phyloP scores from a whole-genome alignment of 2,797 vertebrate genomes.

The Furcifer pardalis region DNA sequence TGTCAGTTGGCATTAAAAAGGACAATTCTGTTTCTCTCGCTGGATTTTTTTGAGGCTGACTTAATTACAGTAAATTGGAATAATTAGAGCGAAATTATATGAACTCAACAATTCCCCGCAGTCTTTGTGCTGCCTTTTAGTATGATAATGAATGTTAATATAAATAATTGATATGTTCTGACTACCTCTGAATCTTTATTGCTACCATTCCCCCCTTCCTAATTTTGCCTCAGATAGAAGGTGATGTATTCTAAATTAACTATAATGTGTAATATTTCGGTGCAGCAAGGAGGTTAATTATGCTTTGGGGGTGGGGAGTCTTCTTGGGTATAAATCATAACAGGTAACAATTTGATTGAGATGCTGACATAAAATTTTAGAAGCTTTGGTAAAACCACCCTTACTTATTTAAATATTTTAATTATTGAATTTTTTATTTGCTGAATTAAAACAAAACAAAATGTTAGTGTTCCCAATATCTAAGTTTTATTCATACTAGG shows the following conservation, averaged over 20 bases:
- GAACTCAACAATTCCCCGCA: constrained; percentile 62
- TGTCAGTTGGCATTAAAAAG: constrained; percentile 58
- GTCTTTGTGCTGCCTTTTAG: constrained; percentile 64
- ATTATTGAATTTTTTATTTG: constrained; percentile 10
- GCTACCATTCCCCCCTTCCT: constrained; percentile 56
- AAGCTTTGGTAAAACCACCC: constrained; percentile 3
- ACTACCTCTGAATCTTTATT: constrained; percentile 52
- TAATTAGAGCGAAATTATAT: constrained; percentile 70
- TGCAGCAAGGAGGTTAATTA: constrained; percentile 61
- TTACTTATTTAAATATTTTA: not conserved
- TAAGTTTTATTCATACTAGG: not conserved
- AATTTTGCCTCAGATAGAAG: constrained; percentile 60
- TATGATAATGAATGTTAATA: constrained; percentile 69
- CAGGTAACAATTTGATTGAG: constrained; percentile 41
- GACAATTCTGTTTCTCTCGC: constrained; percentile 59
- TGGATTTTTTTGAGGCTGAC: constrained; percentile 54
- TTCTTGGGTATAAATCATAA: constrained; percentile 62
- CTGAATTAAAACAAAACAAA: not conserved
- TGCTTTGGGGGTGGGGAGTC: constrained; percentile 56
- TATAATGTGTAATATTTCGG: constrained; percentile 51
- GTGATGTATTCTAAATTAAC: constrained; percentile 37
- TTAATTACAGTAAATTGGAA: constrained; percentile 76
- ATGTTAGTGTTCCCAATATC: not conserved
- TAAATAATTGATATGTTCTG: constrained; percentile 69
- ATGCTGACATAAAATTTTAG: constrained; percentile 42